phyloP scores from a whole-genome alignment of 30 jellyfish, hydroid and myxozoan genomes.

The Hydractinia symbiolongicarpus region DNA sequence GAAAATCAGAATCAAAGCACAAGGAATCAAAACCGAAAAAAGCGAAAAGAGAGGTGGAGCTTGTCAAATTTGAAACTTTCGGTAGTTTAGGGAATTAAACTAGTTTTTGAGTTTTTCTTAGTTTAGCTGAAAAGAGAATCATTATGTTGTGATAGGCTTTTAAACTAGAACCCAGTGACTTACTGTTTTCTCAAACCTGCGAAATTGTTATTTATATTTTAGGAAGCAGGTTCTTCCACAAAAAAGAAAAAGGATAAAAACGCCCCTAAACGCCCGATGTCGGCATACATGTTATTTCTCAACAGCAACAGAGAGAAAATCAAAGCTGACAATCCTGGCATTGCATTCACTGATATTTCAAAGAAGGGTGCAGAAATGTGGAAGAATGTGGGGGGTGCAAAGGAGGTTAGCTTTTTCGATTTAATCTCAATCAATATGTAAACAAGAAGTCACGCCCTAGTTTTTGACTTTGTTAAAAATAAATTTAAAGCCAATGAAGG shows the following conservation, averaged over 20 bases:
- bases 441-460: not conserved
- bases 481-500: not conserved
- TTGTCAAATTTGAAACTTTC: not conserved
- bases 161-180: no score
- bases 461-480: not conserved
- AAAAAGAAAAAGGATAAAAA: slow-evolving; percentile 63
- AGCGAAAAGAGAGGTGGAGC: slow-evolving; percentile 38
- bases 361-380: slow-evolving; percentile 85
- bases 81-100: no score
- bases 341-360: slow-evolving; percentile 67
- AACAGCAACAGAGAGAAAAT: slow-evolving; percentile 61
- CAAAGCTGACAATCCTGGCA: slow-evolving; percentile 74
- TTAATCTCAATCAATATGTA: not conserved
- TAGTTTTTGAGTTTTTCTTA: no score
- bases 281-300: slow-evolving; percentile 67
- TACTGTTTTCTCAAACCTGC: no score
- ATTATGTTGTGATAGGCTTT: no score
- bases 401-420: slow-evolving; percentile 37
- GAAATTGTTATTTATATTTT: not conserved
- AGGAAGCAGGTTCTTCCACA: slow-evolving; percentile 12
- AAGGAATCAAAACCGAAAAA: slow-evolving; percentile 30
- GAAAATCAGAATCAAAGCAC: slow-evolving; percentile 34
- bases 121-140: no score
- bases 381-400: slow-evolving; percentile 47
- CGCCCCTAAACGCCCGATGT: slow-evolving; percentile 81